Base-by-base conservation (phyloP, 1,140 invertebrate species). In the Apocrypta bakeri region DNA sequence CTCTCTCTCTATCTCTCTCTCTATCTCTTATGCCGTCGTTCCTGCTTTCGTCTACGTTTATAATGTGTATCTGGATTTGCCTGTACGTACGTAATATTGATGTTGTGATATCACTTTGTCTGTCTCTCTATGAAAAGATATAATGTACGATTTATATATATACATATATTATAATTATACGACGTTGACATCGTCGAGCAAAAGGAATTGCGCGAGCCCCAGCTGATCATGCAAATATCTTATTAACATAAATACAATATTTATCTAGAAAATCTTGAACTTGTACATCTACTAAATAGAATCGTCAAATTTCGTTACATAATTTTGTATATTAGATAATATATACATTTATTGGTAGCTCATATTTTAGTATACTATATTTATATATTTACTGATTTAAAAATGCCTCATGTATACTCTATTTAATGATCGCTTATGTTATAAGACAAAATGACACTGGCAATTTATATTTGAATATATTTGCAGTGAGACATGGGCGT, bases 311-410 rank as follows among this genome's bases (percentile, higher is more conserved):
- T 64, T 75, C 29, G 63, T 75, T 56, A 63, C 24, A 79, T 56
- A 66, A 73, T 81, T n/a, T 29, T 61, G 12, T 64, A 73, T 33
- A 66, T 64, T 81, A 81, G 79, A 29, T 25, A 74, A 74, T 7
- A 48, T 81, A 31, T 31, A 71, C 48, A 63, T 72, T 33, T 40
- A 27, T 61, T 63, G 61, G 56, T 78, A 78, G 68, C 78, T 42
- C 11, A 82, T 78, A 82, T 56, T 72, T 76, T 78, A 81, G 37
- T 69, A 68, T 81, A 76, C 27, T 79, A 71, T 79, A 79, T 56
- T 48, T 61, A 71, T 27, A 61, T 61, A 64, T 64, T 2, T 76
- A 37, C 12, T 25, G 64, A 76, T 56, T 74, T 74, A 37, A 4
- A 74, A 74, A 61, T 61, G 17, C 7, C 37, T 61, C 12, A 74